Evolutionary conservation across 2,888 invertebrate genomes (phyloP).

Genomic region (Drosophila borealis): DNA sequence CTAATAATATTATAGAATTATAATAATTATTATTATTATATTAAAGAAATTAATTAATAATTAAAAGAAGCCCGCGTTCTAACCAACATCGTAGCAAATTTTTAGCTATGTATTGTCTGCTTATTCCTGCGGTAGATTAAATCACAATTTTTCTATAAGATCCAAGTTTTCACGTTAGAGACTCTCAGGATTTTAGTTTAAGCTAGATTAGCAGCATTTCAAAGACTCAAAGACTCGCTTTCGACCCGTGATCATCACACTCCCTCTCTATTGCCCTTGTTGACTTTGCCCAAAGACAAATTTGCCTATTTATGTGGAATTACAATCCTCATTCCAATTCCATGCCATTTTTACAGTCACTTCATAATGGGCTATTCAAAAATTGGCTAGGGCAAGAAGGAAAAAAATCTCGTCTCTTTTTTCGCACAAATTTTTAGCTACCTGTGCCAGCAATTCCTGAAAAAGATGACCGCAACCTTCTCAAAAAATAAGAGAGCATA

Average conservation of each 20-base stretch:
- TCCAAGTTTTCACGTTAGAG: no score
- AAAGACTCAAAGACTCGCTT: no score
- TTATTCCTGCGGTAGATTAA: background rate
- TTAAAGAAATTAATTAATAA: no score
- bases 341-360: conserved; percentile 13
- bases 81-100: background rate
- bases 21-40: no score
- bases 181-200: no score
- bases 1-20: no score
- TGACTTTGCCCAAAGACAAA: conserved; percentile 16
- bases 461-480: conserved; percentile 62
- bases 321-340: conserved; percentile 10
- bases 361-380: conserved; percentile 28
- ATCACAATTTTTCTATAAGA: background rate
- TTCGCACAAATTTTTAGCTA: conserved; percentile 34
- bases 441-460: conserved; percentile 43
- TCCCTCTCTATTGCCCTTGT: background rate
- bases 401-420: conserved; percentile 2
- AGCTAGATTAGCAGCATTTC: no score
- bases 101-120: background rate
- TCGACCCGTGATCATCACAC: background rate
- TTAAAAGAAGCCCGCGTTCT: background rate
- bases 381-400: conserved; percentile 11
- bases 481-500: conserved; percentile 32
- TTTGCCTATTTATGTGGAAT: conserved; percentile 16